Evolutionary conservation across 2,888 invertebrate genomes (phyloP).

Genomic region (Nomada fabriciana): DNA sequence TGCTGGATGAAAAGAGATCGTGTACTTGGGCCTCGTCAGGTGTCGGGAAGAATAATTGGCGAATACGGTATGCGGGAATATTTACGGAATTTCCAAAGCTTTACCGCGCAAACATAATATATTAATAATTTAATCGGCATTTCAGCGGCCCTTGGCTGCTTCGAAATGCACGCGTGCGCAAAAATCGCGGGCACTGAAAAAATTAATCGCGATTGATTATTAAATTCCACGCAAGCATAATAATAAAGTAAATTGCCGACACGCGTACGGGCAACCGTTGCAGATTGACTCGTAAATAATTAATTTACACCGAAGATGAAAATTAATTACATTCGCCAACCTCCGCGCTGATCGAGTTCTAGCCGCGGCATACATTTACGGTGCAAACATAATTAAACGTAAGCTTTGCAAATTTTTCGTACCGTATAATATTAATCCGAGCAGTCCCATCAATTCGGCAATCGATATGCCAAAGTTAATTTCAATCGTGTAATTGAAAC

Average conservation of each 20-base stretch:
- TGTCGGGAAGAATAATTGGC: too few species aligned
- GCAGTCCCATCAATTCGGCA: too few species aligned
- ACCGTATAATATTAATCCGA: too few species aligned
- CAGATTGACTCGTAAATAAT: slow-evolving; percentile 24
- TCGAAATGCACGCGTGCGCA: neutral
- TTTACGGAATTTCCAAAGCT: neutral
- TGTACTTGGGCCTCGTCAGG: neutral
- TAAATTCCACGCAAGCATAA: neutral
- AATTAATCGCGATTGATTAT: slow-evolving; percentile 23
- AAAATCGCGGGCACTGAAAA: slow-evolving; percentile 9
- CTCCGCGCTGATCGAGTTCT: neutral
- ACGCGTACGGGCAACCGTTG: neutral
- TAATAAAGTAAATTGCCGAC: slow-evolving; percentile 9
- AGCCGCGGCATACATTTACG: neutral
- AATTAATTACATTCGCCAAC: neutral
- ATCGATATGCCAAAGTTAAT: too few species aligned
- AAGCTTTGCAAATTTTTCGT: too few species aligned
- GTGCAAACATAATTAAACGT: neutral
- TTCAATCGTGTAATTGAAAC: too few species aligned
- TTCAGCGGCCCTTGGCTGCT: neutral
- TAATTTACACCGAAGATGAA: slow-evolving; percentile 17
- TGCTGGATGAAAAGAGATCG: neutral
- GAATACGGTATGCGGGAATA: too few species aligned
- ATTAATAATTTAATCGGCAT: too few species aligned
- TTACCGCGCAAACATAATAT: too few species aligned